A percentile compares a stretch with the other conserved stretches of the same genome.
Conservation (phyloP, 2,113 vertebrate species). For the Acinonyx jubatus region DNA sequence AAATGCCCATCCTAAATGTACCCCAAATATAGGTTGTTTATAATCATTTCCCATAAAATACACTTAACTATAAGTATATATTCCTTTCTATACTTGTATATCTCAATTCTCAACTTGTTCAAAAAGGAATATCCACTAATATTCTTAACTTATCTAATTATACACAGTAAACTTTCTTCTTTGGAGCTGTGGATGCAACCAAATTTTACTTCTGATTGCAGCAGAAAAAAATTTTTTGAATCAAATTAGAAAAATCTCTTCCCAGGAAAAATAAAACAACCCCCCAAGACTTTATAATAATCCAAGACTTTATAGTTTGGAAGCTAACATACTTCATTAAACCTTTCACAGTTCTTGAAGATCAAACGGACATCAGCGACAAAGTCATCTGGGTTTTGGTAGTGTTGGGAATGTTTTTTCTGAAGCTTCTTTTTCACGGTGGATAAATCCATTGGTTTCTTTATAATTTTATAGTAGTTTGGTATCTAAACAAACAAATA, state of each 20-base stretch:
- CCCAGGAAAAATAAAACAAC: slow-evolving; percentile 9
- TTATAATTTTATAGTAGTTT: slow-evolving; percentile 99
- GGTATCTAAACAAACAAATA: slow-evolving; percentile 90
- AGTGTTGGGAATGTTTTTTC: slow-evolving; percentile 94
- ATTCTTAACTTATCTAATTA: slow-evolving; percentile 35
- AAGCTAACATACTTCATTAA: slow-evolving; percentile 98
- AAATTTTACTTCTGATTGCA: slow-evolving; percentile 59
- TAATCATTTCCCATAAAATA: background rate
- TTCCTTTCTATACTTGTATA: background rate
- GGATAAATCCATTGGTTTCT: slow-evolving; percentile 98
- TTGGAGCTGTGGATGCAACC: slow-evolving; percentile 5
- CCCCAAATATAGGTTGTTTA: background rate
- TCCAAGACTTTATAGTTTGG: slow-evolving; percentile 68
- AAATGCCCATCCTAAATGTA: background rate
- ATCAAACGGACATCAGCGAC: slow-evolving; percentile 96
- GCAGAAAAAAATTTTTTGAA: background rate
- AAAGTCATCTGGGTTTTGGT: slow-evolving; percentile 93
- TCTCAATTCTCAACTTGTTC: slow-evolving; percentile 16
- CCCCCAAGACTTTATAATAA: background rate
- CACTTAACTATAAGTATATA: background rate
- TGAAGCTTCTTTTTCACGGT: slow-evolving; percentile 97
- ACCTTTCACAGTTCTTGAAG: slow-evolving; percentile 99
- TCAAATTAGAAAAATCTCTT: slow-evolving; percentile 25
- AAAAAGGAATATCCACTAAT: slow-evolving; percentile 32
- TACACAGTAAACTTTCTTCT: slow-evolving; percentile 17